These are phyloP conservation scores for Heliothis peltigera DNA, from an alignment of 2,888 invertebrate species.

Conservation along the genomic window DNA sequence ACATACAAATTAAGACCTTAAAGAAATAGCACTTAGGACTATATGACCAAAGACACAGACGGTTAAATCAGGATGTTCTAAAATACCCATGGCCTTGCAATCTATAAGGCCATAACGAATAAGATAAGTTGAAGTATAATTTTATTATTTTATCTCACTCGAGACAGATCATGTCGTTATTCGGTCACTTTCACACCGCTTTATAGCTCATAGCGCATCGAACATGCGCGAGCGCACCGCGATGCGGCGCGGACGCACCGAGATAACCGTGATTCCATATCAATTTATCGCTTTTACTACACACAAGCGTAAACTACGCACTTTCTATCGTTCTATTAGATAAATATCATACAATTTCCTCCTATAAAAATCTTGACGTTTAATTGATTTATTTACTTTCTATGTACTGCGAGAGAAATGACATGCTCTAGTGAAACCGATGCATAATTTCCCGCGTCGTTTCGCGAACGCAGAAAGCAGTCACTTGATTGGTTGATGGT, in stretches of 20 bases:
- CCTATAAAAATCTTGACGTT: conserved; percentile 41
- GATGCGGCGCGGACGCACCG: conserved; percentile 36
- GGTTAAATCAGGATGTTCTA: too few species aligned
- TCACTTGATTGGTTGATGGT: conserved; percentile 41
- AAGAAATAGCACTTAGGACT: too few species aligned
- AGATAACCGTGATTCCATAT: conserved; percentile 62
- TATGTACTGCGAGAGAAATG: conserved; percentile 37
- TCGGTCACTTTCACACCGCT: conserved; percentile 60
- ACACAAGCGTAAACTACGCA: conserved; percentile 55
- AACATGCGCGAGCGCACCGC: conserved; percentile 56
- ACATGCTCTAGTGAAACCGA: conserved; percentile 49
- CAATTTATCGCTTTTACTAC: conserved; percentile 64
- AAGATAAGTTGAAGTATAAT: conserved; percentile 29
- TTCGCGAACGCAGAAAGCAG: conserved; percentile 50
- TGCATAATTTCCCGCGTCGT: conserved; percentile 51
- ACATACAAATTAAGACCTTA: too few species aligned
- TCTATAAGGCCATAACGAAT: conserved; percentile 1
- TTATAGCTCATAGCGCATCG: conserved; percentile 61
- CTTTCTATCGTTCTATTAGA: conserved; percentile 68
- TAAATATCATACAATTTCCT: conserved; percentile 50
- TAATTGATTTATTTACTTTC: conserved; percentile 58
- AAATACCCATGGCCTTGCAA: neutral
- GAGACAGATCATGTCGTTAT: conserved; percentile 50
- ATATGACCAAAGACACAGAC: too few species aligned
- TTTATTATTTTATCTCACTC: conserved; percentile 53